Evolutionary conservation across 23 tunicate genomes (phyloP), one percentile per base, ranked within the genome.

Genomic region (Aplidium turbinatum): DNA sequence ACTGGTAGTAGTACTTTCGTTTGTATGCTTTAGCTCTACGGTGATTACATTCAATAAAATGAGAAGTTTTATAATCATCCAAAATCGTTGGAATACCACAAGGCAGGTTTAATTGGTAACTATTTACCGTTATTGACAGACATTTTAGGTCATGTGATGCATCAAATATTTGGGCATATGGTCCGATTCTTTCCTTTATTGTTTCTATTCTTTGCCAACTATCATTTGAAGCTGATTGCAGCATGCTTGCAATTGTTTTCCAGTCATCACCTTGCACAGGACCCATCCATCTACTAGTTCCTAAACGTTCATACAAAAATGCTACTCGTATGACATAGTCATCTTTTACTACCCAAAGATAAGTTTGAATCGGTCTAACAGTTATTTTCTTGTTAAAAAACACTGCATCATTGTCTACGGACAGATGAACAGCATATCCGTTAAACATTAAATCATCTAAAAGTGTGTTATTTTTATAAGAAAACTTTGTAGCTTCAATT

Each of bases 101-200:
- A 1, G 89, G 89, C n/a, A 83, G 76, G 35, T 33, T 53, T 5
- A 83, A 24, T 31, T 54, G 26, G 55, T 75, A 82, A 4, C 72
- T 57, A 57, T 83, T 82, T 0, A 83, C 68, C 16, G 34, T 40
- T 28, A 80, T 22, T 3, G 82, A 46, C 0, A 76, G 50, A 0
- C 82, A 63, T 0, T 61, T 42, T 31, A 83, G 55, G 27, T 57
- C 64, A 19, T 42, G 42, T 0, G 80, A 51, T 57, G 51, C 76
- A 33, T 83, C 89, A 54, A 68, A 62, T 16, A 82, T 82, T 83
- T 83, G 89, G 31, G 75, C 82, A 68, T 83, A 75, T 55, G 57
- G 38, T 20, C 76, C 82, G 67, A 83, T 75, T 48, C 55, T 61
- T 35, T 82, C 77, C 53, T 82, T 82, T 36, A 77, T 77, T 1